phyloP scores from a whole-genome alignment of 2,113 vertebrate species.

The Orthonyx spaldingii region DNA sequence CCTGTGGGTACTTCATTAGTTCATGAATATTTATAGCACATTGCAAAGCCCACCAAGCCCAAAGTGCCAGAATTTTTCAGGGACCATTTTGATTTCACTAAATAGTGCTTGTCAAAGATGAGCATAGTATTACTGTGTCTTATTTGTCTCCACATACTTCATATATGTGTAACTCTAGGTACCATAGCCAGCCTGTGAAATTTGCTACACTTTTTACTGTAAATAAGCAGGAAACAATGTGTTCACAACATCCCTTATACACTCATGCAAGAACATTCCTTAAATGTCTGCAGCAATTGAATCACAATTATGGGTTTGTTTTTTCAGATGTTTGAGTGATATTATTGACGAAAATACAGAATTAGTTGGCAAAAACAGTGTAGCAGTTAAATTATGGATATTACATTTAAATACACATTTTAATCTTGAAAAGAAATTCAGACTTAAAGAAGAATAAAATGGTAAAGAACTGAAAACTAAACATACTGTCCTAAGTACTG shows the following conservation, averaged over 20 bases:
- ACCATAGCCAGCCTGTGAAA: background rate
- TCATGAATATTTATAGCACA: conserved; percentile 55
- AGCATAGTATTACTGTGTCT: background rate
- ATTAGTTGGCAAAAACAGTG: background rate
- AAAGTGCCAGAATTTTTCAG: background rate
- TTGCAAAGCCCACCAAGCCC: conserved; percentile 20
- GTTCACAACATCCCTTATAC: background rate
- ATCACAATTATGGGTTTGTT: background rate
- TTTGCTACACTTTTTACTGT: background rate
- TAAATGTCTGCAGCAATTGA: background rate
- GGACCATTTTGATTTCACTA: conserved; percentile 23
- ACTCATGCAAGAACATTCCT: background rate
- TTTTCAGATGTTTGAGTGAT: background rate
- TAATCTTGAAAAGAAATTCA: background rate
- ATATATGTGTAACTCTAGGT: background rate
- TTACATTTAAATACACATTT: background rate
- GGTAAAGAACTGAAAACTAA: background rate
- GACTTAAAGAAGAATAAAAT: background rate
- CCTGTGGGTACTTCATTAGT: conserved; percentile 26
- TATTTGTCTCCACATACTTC: background rate
- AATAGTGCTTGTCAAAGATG: background rate
- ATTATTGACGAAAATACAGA: background rate
- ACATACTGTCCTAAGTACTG: background rate
- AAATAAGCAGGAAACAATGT: background rate
- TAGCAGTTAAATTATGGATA: background rate